Percentiles rank a stretch among this genome's conserved stretches.
These are phyloP conservation scores for Archaeoteleia sp. DNA, from an alignment of 2,888 invertebrate genomes.

Conservation along the genomic window DNA sequence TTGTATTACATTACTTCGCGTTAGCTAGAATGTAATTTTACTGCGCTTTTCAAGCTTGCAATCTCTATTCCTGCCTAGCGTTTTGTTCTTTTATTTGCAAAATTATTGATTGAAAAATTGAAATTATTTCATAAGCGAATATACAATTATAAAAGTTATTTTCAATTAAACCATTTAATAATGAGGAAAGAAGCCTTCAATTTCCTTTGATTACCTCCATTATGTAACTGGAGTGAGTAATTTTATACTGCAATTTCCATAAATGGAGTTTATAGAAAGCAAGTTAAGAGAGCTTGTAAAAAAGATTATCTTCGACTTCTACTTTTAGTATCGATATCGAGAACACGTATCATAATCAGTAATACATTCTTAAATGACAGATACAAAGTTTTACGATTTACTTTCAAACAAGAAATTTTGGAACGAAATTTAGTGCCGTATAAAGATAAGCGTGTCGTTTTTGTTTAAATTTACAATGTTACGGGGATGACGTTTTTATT, in stretches of 20 bases:
- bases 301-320: background rate
- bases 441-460: constrained; percentile 27
- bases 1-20: too few species aligned
- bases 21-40: background rate
- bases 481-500: constrained; percentile 12
- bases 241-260: too few species aligned
- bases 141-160: too few species aligned
- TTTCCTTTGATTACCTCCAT: too few species aligned
- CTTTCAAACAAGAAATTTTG: background rate
- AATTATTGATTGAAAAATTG: background rate
- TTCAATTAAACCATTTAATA: background rate
- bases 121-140: too few species aligned
- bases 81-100: background rate
- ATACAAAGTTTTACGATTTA: constrained; percentile 20
- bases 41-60: background rate
- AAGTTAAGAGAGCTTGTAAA: background rate
- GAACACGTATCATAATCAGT: constrained; percentile 22
- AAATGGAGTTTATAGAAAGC: too few species aligned
- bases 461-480: constrained; percentile 11
- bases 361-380: background rate
- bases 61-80: background rate
- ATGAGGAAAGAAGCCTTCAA: too few species aligned
- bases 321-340: constrained; percentile 2
- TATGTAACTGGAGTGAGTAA: too few species aligned
- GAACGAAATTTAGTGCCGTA: constrained; percentile 25